Percentiles rank a stretch among this genome's conserved stretches.
These are phyloP conservation scores for Poecilia wingei DNA, from an alignment of 2,797 vertebrate species.

Conservation along the genomic window DNA sequence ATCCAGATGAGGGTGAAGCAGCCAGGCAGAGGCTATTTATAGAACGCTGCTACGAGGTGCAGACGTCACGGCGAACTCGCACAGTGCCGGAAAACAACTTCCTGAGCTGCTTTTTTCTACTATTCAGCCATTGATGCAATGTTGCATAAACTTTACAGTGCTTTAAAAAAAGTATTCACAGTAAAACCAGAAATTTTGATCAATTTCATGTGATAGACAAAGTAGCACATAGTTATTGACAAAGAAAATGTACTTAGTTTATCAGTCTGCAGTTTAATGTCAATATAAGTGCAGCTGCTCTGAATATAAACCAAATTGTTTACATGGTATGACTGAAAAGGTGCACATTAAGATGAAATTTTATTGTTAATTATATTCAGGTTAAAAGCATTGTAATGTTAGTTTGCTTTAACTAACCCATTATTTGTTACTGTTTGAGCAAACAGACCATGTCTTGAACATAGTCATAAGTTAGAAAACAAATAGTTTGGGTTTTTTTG, in stretches of 20 bases:
- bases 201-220: background rate
- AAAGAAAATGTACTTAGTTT: background rate
- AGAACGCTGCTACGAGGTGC: slow-evolving; percentile 47
- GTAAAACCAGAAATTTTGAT: background rate
- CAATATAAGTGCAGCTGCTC: too few relatives aligned
- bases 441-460: too few relatives aligned
- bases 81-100: background rate
- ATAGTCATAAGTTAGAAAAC: too few relatives aligned
- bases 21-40: slow-evolving; percentile 60
- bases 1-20: slow-evolving; percentile 54
- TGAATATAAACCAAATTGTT: too few relatives aligned
- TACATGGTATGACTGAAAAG: too few relatives aligned
- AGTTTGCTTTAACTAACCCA: too few relatives aligned
- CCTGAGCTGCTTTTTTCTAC: background rate
- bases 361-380: too few relatives aligned
- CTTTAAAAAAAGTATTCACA: background rate
- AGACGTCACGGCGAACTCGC: slow-evolving; percentile 14
- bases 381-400: too few relatives aligned
- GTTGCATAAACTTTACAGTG: background rate
- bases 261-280: background rate
- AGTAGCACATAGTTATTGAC: background rate
- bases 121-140: background rate
- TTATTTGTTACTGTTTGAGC: too few relatives aligned
- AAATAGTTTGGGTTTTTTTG: too few relatives aligned
- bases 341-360: too few relatives aligned